Evolutionary conservation across 2,113 vertebrate species (phyloP).

Genomic region (Strix uralensis): DNA sequence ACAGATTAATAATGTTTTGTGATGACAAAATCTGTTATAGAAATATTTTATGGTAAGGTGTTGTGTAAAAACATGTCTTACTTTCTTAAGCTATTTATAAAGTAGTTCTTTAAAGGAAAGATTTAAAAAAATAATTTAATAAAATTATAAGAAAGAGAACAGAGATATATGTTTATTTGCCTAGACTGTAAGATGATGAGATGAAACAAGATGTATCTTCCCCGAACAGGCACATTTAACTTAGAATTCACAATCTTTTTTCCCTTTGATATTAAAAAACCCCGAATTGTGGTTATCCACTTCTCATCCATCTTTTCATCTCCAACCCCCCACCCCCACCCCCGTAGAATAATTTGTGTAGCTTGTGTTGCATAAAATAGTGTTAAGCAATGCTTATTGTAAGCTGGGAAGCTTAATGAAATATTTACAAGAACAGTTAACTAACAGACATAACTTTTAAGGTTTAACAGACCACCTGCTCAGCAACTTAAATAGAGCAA

Average conservation of each 20-base stretch:
- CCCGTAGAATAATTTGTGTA: not conserved
- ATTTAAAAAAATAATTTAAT: not conserved
- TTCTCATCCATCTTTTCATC: not conserved
- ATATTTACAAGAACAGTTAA: slow-evolving; percentile 29
- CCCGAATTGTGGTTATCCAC: not conserved
- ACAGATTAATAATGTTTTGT: not conserved
- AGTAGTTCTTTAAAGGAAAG: not conserved
- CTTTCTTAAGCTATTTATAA: not conserved
- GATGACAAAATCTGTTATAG: not conserved
- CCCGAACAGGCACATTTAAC: not conserved
- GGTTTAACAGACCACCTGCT: slow-evolving; percentile 16
- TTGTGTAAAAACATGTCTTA: not conserved
- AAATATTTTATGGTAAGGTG: not conserved
- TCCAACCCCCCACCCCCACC: too few relatives aligned
- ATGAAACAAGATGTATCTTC: not conserved
- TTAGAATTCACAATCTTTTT: not conserved
- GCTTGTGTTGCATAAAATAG: not conserved
- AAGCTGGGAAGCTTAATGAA: not conserved
- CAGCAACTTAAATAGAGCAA: slow-evolving; percentile 25
- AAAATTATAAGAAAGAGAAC: not conserved
- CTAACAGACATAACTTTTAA: slow-evolving; percentile 21
- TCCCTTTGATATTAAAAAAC: not conserved
- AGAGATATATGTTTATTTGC: not conserved
- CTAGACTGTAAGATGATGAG: not conserved
- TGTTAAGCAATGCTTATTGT: not conserved